Conservation (phyloP, 2,113 vertebrate species). For the Hyla sarda region DNA sequence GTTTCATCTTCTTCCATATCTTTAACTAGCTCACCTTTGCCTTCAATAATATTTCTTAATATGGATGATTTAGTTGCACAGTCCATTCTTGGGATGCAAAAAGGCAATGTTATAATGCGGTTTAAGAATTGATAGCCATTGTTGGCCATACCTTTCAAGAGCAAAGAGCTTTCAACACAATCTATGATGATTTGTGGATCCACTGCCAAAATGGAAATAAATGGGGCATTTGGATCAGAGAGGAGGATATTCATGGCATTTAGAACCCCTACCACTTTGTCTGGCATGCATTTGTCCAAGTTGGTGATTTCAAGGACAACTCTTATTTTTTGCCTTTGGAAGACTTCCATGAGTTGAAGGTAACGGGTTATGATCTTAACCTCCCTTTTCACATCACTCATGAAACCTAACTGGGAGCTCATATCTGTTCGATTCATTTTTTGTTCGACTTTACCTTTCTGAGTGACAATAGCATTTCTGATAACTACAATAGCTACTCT, state of each 20-base stretch:
- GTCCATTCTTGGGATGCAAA: conserved; percentile 76
- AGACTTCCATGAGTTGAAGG: conserved; percentile 80
- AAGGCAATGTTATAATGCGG: conserved; percentile 77
- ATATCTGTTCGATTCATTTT: conserved; percentile 74
- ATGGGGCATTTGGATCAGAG: conserved; percentile 78
- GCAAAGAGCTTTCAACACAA: conserved; percentile 75
- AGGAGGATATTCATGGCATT: conserved; percentile 82
- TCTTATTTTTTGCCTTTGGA: conserved; percentile 75
- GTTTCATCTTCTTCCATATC: conserved; percentile 2
- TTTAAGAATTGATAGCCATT: conserved; percentile 75
- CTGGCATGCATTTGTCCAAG: conserved; percentile 77
- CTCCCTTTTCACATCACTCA: conserved; percentile 80
- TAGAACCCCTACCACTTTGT: conserved; percentile 76
- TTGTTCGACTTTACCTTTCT: conserved; percentile 70
- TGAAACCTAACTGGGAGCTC: conserved; percentile 79
- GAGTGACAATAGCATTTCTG: conserved; percentile 74
- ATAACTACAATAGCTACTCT: conserved; percentile 65
- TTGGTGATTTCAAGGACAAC: conserved; percentile 79
- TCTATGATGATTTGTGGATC: conserved; percentile 77
- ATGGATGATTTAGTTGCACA: conserved; percentile 68
- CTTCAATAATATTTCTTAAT: conserved; percentile 64
- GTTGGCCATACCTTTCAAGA: conserved; percentile 68
- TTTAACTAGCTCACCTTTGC: not conserved
- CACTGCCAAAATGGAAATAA: conserved; percentile 79
- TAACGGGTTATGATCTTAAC: conserved; percentile 75